phyloP scores from a whole-genome alignment of 2,888 invertebrate species.

The Eupithecia inturbata region DNA sequence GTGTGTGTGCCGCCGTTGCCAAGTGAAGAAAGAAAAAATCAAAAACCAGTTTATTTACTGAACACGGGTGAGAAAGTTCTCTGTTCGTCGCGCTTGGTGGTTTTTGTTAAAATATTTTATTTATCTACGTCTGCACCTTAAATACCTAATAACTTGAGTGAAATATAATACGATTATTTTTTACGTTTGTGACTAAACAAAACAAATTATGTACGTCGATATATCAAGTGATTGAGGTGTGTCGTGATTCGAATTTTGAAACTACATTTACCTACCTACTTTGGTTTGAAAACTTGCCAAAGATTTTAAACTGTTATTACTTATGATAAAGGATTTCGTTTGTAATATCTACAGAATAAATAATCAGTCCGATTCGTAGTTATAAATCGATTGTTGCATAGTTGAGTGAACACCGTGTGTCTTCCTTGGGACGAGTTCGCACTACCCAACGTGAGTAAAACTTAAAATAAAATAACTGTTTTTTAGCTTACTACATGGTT shows the following conservation, averaged over 20 bases:
- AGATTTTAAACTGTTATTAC: background rate
- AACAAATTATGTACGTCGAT: constrained; percentile 13
- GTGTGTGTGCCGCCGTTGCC: background rate
- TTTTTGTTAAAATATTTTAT: constrained; percentile 9
- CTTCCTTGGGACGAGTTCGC: constrained; percentile 56
- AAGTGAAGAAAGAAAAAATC: constrained; percentile 55
- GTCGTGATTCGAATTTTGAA: constrained; percentile 74
- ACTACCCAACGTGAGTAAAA: constrained; percentile 74
- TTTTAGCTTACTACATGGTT: constrained; percentile 47
- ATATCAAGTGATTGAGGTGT: constrained; percentile 58
- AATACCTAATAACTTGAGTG: background rate
- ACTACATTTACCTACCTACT: constrained; percentile 26
- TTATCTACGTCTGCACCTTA: background rate
- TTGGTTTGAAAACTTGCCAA: background rate
- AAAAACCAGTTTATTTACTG: constrained; percentile 82
- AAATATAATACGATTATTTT: background rate
- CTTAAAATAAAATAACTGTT: constrained; percentile 69
- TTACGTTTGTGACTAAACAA: background rate
- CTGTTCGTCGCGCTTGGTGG: constrained; percentile 51
- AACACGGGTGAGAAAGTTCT: constrained; percentile 45
- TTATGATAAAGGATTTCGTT: background rate
- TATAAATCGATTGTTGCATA: constrained; percentile 62
- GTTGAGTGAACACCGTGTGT: constrained; percentile 69
- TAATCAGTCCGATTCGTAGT: constrained; percentile 3
- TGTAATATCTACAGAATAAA: background rate